Base-by-base conservation (phyloP, 2,113 vertebrate genomes). In the Thamnophis sirtalis region DNA sequence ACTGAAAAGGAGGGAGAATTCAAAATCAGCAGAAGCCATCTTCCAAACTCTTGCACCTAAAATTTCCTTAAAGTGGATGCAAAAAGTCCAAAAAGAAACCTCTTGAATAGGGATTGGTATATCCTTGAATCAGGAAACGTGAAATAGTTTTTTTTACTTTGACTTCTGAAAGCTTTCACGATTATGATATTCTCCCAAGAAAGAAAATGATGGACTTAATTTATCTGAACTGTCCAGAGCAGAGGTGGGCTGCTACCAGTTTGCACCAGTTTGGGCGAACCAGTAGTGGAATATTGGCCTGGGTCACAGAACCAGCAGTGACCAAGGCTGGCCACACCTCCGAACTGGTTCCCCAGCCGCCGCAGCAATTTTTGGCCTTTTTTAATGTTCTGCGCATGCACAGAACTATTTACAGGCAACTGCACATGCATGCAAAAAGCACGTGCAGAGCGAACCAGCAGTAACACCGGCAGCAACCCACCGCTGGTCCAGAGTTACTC, bases 31-130 rank as follows among this genome's bases (percentile, higher is more conserved):
- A 92, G 1, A 89, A 58, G 11, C 54, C 91, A 96, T 63, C 63
- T 84, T 89, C 95, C 0, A 54, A 43, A 91, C 95, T 96, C 92
- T 93, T 88, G 91, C 93, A 92, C 90, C 94, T 90, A 94, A 93
- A 96, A 95, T 89, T 49, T 91, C 60, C 51, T 28, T 85, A 7
- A 60, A 63, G 50, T 6, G 43, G 10, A 86, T 84, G 15, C n/a
- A n/a, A 22, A 33, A 60, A 50, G 7, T 80, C 17, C 73, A 80
- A 21, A 80, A 7, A 43, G 7, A 80, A 80, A 43, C 19, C n/a
- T 33, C 50, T 89, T 63, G 88, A 28, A 33, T 51, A 53, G 19
- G 28, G 9, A 43, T 58, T 13, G 21, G 24, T 88, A 24, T 53
- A 3, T 24, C 11, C 21, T 55, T 55, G 68, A 22, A 22, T 17